phyloP scores from a whole-genome alignment of 2,888 invertebrate species.

The Drosophila neotestacea region DNA sequence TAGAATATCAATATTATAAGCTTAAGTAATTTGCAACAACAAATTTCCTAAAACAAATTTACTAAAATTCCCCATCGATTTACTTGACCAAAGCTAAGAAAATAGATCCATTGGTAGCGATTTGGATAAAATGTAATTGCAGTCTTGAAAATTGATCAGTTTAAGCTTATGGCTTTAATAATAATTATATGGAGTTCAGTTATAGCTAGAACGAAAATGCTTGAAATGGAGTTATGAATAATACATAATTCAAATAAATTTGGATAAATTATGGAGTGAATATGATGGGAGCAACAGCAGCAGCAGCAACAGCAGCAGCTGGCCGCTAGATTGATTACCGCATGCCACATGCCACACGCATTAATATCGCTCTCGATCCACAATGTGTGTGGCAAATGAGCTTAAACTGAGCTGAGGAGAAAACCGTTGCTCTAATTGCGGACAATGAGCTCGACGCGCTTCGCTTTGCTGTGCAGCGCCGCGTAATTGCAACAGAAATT shows the following conservation, averaged over 20 bases:
- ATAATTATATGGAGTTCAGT: slow-evolving; percentile 28
- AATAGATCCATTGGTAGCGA: slow-evolving; percentile 10
- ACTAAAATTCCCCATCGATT: neutral
- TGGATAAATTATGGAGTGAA: slow-evolving; percentile 47
- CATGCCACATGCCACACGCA: slow-evolving; percentile 49
- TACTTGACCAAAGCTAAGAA: slow-evolving; percentile 6
- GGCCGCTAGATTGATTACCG: slow-evolving; percentile 54
- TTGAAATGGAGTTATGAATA: slow-evolving; percentile 39
- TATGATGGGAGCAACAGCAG: slow-evolving; percentile 1
- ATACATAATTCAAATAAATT: slow-evolving; percentile 59
- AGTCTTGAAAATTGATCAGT: slow-evolving; percentile 36
- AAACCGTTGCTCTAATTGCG: slow-evolving; percentile 79
- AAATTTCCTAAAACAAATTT: slow-evolving; percentile 8
- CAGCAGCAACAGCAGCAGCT: neutral
- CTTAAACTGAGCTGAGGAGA: slow-evolving; percentile 60
- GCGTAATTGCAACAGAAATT: slow-evolving; percentile 76
- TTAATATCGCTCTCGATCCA: slow-evolving; percentile 13
- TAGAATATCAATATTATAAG: neutral
- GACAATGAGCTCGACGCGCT: slow-evolving; percentile 66
- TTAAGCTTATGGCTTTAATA: slow-evolving; percentile 38
- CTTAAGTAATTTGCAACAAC: neutral
- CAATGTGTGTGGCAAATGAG: slow-evolving; percentile 79
- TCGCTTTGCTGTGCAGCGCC: slow-evolving; percentile 59
- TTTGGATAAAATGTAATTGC: slow-evolving; percentile 20
- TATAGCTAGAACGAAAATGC: slow-evolving; percentile 14